phyloP scores from a whole-genome alignment of 2,888 invertebrate genomes.

The Sclerodermus sp. region DNA sequence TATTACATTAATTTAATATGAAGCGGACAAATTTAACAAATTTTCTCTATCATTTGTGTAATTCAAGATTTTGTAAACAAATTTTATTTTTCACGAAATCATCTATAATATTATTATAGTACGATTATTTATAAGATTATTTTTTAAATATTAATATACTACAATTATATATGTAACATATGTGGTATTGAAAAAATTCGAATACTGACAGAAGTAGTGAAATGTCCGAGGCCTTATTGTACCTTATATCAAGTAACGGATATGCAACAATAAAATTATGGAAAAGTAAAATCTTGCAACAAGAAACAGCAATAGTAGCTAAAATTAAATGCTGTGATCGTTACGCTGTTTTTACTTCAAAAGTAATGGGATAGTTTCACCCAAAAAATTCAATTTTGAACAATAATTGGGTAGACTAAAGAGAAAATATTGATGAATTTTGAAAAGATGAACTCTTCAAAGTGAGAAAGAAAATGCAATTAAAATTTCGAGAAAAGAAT shows the following conservation, averaged over 20 bases:
- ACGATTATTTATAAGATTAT: too few species aligned
- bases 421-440: background rate
- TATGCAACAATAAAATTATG: conserved; percentile 41
- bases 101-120: too few species aligned
- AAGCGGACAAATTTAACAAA: too few species aligned
- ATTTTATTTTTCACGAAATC: background rate
- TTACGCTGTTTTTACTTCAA: conserved; percentile 29
- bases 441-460: background rate
- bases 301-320: conserved; percentile 4
- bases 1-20: too few species aligned
- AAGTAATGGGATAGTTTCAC: too few species aligned
- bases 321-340: conserved; percentile 37
- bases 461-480: conserved; percentile 17
- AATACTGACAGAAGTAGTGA: conserved; percentile 42
- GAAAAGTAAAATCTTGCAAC: conserved; percentile 15
- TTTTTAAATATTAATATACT: too few species aligned
- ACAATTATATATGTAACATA: background rate
- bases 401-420: background rate
- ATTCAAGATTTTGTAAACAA: background rate
- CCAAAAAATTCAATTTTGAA: too few species aligned
- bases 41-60: background rate
- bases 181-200: conserved; percentile 36
- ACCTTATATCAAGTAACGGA: conserved; percentile 46
- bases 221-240: conserved; percentile 54
- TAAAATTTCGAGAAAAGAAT: conserved; percentile 24